Percentiles rank a stretch among this genome's conserved stretches.
Evolutionary conservation across 30 jellyfish, hydroid and myxozoan genomes (phyloP).

Genomic region (Turritopsis rubra): DNA sequence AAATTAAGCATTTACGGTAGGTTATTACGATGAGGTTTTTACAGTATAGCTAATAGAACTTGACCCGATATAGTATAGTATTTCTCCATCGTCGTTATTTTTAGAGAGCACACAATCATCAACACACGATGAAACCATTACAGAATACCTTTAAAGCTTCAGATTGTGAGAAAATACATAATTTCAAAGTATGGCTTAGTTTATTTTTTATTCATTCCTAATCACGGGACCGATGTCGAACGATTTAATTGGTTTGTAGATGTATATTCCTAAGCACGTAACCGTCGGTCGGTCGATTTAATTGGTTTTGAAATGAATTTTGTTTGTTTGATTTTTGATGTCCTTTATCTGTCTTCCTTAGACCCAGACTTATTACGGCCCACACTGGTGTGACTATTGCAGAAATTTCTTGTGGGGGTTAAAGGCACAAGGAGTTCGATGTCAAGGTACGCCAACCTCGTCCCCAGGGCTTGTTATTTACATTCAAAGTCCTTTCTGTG

Average conservation of each 20-base stretch:
- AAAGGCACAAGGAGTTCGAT: slow-evolving; percentile 89
- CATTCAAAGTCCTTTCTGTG: not conserved
- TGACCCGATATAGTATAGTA: no score
- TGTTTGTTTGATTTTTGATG: no score
- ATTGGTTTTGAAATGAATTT: no score
- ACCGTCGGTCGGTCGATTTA: no score
- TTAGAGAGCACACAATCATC: not conserved
- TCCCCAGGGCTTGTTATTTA: not conserved
- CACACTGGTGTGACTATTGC: slow-evolving; percentile 96
- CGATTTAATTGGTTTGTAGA: not conserved
- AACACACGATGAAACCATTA: not conserved
- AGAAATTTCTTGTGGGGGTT: slow-evolving; percentile 94
- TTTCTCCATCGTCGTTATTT: no score
- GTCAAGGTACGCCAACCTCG: slow-evolving; percentile 79
- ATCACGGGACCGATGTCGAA: not conserved
- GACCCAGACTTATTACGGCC: slow-evolving; percentile 83
- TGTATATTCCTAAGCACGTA: not conserved
- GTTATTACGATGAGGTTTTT: no score
- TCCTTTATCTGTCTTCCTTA: slow-evolving; percentile 7
- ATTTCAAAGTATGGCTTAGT: slow-evolving; percentile 61
- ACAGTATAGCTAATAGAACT: slow-evolving; percentile 7
- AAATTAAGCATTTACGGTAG: no score
- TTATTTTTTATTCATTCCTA: not conserved
- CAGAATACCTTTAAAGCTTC: slow-evolving; percentile 59
- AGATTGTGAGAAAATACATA: slow-evolving; percentile 60